phyloP scores from a whole-genome alignment of 2,113 vertebrate species.

The Piprites chloris region DNA sequence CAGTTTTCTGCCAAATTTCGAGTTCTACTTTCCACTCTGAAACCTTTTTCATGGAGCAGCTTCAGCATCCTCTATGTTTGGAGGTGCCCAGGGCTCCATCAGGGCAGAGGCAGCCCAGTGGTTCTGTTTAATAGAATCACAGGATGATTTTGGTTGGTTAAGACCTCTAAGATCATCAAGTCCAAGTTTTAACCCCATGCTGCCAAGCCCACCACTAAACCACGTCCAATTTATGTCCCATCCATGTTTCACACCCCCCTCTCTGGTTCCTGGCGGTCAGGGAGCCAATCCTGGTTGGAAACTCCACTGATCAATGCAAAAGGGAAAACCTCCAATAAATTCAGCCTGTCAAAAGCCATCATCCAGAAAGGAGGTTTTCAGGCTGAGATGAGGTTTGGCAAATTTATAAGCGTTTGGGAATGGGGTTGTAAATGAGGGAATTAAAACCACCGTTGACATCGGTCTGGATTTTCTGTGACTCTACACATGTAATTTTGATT shows the following conservation, averaged over 20 bases:
- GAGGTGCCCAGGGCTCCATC: fast-evolving
- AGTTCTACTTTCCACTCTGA: neutral
- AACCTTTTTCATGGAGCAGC: neutral
- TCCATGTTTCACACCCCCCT: fast-evolving
- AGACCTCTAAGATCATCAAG: neutral
- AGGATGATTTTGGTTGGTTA: neutral
- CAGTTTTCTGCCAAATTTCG: neutral
- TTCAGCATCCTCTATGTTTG: neutral
- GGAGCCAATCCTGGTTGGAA: neutral
- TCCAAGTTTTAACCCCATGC: neutral
- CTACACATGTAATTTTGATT: neutral
- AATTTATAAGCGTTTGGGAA: neutral
- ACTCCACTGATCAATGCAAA: fast-evolving
- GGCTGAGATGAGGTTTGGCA: neutral
- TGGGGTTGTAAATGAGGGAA: neutral
- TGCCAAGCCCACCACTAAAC: neutral
- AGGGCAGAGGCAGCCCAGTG: neutral
- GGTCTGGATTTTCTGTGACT: neutral
- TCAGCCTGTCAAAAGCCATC: neutral
- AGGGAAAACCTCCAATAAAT: neutral
- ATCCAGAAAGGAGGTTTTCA: neutral
- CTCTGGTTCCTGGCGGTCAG: fast-evolving
- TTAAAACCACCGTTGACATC: neutral
- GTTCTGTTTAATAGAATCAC: neutral
- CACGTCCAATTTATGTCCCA: fast-evolving